These are phyloP conservation scores for Acanthopleura granulata DNA, from an alignment of 2,888 invertebrate genomes.

Conservation along the genomic window DNA sequence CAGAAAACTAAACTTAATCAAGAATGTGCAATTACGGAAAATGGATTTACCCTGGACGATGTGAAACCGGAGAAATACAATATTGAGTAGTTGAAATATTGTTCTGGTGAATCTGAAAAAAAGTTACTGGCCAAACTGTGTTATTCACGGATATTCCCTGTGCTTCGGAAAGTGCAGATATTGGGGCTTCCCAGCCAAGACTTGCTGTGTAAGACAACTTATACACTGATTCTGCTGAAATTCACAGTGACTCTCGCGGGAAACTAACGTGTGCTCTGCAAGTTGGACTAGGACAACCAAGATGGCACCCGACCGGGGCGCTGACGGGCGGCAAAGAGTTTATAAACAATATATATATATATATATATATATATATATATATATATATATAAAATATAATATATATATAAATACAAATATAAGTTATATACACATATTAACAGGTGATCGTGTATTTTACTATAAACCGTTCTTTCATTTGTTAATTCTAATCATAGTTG, in stretches of 20 bases:
- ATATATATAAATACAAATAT: not conserved
- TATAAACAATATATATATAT: not conserved
- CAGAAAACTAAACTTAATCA: slow-evolving; percentile 6
- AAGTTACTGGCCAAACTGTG: too few species aligned
- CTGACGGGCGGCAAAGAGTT: not conserved
- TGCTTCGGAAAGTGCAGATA: not conserved
- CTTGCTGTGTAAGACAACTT: slow-evolving; percentile 4
- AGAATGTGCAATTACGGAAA: slow-evolving; percentile 6
- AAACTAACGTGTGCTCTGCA: not conserved
- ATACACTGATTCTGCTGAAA: not conserved
- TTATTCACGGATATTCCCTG: too few species aligned
- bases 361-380: not conserved
- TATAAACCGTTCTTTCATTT: not conserved
- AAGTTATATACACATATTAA: not conserved
- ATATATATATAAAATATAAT: not conserved
- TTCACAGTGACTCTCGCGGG: not conserved
- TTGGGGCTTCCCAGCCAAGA: not conserved
- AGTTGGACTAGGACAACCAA: not conserved
- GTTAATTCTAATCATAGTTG: slow-evolving; percentile 3
- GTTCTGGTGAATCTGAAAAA: not conserved
- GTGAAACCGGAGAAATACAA: slow-evolving; percentile 1
- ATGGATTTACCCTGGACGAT: slow-evolving; percentile 6
- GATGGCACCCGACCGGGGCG: slow-evolving; percentile 13
- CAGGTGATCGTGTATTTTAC: slow-evolving; percentile 8
- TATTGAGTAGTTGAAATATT: not conserved